Evolutionary conservation across 2,797 vertebrate genomes (phyloP).

Genomic region (Acanthis flammea): DNA sequence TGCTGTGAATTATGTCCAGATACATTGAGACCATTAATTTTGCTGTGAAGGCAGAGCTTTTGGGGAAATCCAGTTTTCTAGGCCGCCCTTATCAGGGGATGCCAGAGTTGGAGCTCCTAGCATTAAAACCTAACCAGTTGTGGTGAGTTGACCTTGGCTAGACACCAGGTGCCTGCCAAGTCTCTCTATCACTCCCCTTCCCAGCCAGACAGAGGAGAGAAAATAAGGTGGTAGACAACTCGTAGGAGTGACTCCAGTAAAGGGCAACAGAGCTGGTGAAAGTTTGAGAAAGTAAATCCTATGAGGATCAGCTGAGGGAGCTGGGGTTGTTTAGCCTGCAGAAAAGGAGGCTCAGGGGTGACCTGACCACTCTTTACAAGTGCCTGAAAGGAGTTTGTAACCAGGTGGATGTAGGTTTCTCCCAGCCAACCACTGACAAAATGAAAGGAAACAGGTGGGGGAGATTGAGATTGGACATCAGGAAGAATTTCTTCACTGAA

Average conservation of each 20-base stretch:
- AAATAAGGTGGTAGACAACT: not conserved
- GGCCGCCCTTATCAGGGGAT: not conserved
- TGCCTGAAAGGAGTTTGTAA: not conserved
- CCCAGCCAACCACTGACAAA: not conserved
- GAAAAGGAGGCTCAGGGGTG: not conserved
- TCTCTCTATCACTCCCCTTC: not conserved
- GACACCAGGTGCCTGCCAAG: not conserved
- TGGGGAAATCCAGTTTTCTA: not conserved
- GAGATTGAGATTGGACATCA: not conserved
- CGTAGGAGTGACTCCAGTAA: fast-evolving
- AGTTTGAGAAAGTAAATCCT: not conserved
- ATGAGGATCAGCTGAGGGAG: not conserved
- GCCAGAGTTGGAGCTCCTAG: not conserved
- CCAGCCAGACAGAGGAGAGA: not conserved
- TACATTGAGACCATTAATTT: not conserved
- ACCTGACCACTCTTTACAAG: not conserved
- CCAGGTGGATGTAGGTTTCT: not conserved
- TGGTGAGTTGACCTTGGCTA: not conserved
- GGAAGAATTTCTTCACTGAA: not conserved
- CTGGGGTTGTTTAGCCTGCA: not conserved
- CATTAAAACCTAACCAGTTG: not conserved
- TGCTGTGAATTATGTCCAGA: not conserved
- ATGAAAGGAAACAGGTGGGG: not conserved
- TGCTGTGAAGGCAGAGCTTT: not conserved
- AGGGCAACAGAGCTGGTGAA: not conserved